These are phyloP conservation scores for Brachypteracias leptosomus DNA, from an alignment of 2,113 vertebrate genomes.

Conservation along the genomic window DNA sequence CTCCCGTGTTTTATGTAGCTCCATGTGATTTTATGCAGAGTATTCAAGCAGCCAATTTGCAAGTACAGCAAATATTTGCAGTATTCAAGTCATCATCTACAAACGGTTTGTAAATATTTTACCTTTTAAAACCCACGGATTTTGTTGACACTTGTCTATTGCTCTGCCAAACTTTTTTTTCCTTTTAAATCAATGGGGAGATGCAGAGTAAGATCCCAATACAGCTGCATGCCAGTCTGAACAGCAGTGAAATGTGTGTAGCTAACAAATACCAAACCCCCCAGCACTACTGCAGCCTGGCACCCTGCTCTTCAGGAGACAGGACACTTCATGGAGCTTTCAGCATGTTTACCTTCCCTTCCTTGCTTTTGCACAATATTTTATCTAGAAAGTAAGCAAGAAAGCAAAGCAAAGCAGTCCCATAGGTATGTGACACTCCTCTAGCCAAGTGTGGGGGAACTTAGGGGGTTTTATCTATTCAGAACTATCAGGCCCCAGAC, in stretches of 20 bases:
- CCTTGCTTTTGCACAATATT: neutral
- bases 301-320: neutral
- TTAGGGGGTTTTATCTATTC: neutral
- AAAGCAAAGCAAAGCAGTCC: neutral
- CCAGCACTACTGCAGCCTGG: neutral
- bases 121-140: neutral
- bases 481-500: neutral
- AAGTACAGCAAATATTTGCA: constrained; percentile 33
- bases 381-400: neutral
- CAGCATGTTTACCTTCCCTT: neutral
- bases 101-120: neutral
- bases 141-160: neutral
- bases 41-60: neutral
- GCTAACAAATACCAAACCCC: neutral
- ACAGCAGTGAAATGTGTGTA: neutral
- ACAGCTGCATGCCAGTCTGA: neutral
- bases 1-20: neutral
- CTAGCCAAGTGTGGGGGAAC: neutral
- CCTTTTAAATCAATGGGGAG: neutral
- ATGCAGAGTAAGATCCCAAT: neutral
- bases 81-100: neutral
- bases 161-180: neutral
- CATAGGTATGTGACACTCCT: fast-evolving
- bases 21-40: neutral
- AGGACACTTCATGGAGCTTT: neutral